Conservation (phyloP, 35 echinoderm and acorn worm genomes). For the Chiridota heheva region DNA sequence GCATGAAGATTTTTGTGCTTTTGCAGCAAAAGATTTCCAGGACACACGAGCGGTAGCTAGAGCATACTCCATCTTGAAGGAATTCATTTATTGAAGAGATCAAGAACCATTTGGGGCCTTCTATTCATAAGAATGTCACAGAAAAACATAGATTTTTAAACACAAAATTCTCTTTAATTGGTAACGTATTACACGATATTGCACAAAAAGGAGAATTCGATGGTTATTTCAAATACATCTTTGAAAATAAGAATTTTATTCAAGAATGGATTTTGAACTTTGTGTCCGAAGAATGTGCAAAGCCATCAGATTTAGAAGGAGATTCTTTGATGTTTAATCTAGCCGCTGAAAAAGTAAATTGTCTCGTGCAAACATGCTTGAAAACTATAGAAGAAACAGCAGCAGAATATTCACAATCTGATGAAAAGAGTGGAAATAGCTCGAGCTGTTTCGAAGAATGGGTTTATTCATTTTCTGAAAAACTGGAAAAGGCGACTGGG, state of each 20-base stretch:
- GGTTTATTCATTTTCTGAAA: background rate
- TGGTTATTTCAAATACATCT: background rate
- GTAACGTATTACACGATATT: slow-evolving; percentile 16
- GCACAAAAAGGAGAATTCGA: background rate
- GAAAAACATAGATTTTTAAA: slow-evolving; percentile 8
- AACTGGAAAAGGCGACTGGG: background rate
- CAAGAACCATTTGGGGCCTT: background rate
- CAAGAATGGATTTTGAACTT: background rate
- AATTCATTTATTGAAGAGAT: slow-evolving; percentile 16
- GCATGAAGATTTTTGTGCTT: background rate
- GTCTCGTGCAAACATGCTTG: background rate
- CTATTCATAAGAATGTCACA: slow-evolving; percentile 4
- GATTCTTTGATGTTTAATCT: slow-evolving; percentile 5
- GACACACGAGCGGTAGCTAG: slow-evolving; percentile 1
- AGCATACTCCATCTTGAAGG: background rate
- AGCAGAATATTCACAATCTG: background rate
- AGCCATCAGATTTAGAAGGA: background rate
- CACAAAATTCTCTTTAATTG: slow-evolving; percentile 17
- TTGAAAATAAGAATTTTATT: background rate
- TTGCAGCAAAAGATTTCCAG: background rate
- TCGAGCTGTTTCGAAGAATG: background rate
- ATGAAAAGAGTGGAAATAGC: background rate
- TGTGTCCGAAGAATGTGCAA: slow-evolving; percentile 14
- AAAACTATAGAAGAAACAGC: background rate
- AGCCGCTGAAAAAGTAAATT: background rate